Percentiles rank a stretch among this genome's conserved stretches.
Conservation (phyloP, 64 coral and sea anemone species). For the Acropora yongei region DNA sequence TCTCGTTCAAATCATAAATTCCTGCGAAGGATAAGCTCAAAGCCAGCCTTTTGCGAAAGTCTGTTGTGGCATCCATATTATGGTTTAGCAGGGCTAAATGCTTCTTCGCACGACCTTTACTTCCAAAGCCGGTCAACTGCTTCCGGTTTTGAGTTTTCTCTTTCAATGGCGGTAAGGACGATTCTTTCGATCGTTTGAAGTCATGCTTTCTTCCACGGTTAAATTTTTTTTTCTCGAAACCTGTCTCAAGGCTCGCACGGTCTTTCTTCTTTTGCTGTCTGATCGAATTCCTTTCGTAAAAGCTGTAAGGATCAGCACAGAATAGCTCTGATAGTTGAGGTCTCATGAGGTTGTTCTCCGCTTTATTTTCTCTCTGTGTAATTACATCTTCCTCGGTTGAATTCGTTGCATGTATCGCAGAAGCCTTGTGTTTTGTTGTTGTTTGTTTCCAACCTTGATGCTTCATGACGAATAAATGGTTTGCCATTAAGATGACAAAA, state of each 20-base stretch:
- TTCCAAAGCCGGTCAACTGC: neutral
- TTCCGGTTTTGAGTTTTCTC: neutral
- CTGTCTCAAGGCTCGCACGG: neutral
- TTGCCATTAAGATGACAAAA: neutral
- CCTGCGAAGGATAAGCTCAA: constrained; percentile 29
- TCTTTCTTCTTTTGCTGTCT: neutral
- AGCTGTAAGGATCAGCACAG: constrained; percentile 13
- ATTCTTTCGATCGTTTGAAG: neutral
- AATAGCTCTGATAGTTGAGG: neutral
- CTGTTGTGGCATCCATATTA: neutral
- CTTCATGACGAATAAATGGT: neutral
- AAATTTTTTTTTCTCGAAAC: neutral
- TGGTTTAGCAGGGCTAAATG: neutral
- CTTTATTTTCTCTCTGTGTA: neutral
- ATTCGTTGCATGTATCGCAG: neutral
- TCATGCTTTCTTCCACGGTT: neutral
- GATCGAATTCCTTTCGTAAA: constrained; percentile 24
- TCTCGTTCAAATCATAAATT: constrained; percentile 37
- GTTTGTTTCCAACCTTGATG: neutral
- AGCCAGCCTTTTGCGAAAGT: constrained; percentile 10
- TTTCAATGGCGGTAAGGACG: constrained; percentile 10
- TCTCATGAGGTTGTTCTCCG: neutral
- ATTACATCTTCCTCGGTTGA: neutral
- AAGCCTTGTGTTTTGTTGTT: neutral
- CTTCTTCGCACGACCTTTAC: neutral